Evolutionary conservation across 30 jellyfish, hydroid and myxozoan species (phyloP).

Genomic region (Catostylus mosaicus): DNA sequence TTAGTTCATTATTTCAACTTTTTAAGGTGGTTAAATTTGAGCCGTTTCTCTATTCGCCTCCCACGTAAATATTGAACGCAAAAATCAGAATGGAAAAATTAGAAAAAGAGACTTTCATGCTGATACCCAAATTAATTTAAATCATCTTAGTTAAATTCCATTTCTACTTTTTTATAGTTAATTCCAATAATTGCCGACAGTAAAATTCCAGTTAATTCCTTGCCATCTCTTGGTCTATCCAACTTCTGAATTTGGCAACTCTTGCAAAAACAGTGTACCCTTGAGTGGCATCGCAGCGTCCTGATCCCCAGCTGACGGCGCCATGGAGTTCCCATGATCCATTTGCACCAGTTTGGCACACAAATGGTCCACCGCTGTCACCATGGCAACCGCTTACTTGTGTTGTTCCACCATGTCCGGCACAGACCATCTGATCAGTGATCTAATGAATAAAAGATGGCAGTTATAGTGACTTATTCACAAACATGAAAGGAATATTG

Average conservation of each 20-base stretch:
- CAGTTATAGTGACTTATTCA: too few relatives aligned
- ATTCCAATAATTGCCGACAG: too few relatives aligned
- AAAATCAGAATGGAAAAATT: too few relatives aligned
- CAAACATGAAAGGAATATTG: too few relatives aligned
- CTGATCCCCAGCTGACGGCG: conserved; percentile 91
- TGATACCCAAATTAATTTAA: too few relatives aligned
- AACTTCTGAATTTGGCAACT: conserved; percentile 66
- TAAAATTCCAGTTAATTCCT: neutral
- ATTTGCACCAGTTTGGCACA: conserved; percentile 70
- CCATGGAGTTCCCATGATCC: conserved; percentile 82
- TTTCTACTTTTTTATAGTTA: too few relatives aligned
- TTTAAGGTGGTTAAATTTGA: too few relatives aligned
- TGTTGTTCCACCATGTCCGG: conserved; percentile 75
- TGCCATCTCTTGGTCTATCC: conserved; percentile 75
- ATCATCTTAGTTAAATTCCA: too few relatives aligned
- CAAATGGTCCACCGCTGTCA: conserved; percentile 87
- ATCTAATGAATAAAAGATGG: conserved; percentile 10
- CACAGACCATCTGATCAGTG: conserved; percentile 76
- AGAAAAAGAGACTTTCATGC: too few relatives aligned
- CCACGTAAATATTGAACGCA: too few relatives aligned
- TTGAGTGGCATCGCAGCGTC: conserved; percentile 58
- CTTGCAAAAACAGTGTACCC: conserved; percentile 82
- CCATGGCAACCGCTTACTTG: conserved; percentile 85
- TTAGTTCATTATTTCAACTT: too few relatives aligned
- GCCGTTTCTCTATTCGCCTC: too few relatives aligned